These are phyloP conservation scores for Sarcophaga bullata DNA, from an alignment of 1,140 invertebrate genomes.

Conservation along the genomic window DNA sequence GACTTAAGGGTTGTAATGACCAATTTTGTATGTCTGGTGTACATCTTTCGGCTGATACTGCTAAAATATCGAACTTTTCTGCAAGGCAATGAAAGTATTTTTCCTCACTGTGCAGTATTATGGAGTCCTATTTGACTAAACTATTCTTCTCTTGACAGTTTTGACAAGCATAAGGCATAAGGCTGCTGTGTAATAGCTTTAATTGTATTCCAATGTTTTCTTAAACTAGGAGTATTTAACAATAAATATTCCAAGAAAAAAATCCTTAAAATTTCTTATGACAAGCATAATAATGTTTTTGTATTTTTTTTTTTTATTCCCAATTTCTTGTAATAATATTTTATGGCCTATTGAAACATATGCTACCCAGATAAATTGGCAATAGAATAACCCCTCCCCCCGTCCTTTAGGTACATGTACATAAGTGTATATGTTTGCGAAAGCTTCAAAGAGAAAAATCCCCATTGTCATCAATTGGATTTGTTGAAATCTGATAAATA, in stretches of 20 bases:
- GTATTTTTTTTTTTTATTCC: neutral
- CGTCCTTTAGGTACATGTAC: neutral
- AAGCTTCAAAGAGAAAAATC: slow-evolving; percentile 10
- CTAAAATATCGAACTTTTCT: no score
- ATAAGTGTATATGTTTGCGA: neutral
- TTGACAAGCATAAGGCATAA: no score
- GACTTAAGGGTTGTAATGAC: no score
- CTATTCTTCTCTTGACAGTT: no score
- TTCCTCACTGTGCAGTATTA: no score
- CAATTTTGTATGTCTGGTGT: no score
- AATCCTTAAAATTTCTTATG: neutral
- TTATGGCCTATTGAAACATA: slow-evolving; percentile 30
- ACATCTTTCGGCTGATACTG: no score
- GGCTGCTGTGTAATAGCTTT: no score
- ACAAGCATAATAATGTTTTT: slow-evolving; percentile 1
- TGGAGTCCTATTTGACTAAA: no score
- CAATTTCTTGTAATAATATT: neutral
- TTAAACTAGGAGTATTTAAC: no score
- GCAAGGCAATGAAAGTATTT: no score
- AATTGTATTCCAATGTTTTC: no score
- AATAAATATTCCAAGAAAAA: neutral
- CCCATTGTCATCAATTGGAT: slow-evolving; percentile 27
- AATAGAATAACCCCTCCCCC: neutral
- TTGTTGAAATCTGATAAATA: slow-evolving; percentile 24
- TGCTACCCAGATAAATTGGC: slow-evolving; percentile 31